These are phyloP conservation scores for Coremacera marginata DNA, from an alignment of 2,888 invertebrate genomes.

Conservation along the genomic window DNA sequence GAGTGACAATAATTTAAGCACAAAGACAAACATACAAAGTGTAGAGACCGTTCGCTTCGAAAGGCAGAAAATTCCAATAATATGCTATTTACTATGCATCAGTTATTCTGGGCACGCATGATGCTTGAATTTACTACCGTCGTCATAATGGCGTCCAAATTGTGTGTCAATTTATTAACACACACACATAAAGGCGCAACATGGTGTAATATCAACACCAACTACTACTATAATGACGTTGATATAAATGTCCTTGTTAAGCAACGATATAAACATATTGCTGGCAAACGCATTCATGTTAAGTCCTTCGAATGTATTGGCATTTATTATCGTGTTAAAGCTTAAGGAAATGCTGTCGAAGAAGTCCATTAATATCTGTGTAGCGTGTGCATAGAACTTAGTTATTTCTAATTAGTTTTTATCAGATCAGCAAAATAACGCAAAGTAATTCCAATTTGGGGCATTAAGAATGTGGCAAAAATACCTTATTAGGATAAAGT, in stretches of 20 bases:
- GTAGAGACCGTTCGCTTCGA: neutral
- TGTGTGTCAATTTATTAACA: constrained; percentile 33
- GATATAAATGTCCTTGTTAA: constrained; percentile 51
- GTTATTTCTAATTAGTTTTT: too few species aligned
- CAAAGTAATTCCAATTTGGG: too few species aligned
- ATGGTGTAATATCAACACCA: constrained; percentile 50
- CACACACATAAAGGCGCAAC: constrained; percentile 33
- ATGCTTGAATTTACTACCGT: neutral
- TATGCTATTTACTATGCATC: neutral
- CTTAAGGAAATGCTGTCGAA: too few species aligned
- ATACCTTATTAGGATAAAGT: too few species aligned
- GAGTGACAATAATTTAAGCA: neutral
- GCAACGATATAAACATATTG: constrained; percentile 63
- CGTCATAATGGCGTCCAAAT: constrained; percentile 30
- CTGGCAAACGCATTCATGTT: too few species aligned
- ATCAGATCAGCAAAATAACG: too few species aligned
- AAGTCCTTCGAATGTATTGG: too few species aligned
- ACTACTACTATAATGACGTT: constrained; percentile 45
- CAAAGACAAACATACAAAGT: neutral
- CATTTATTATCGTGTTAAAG: too few species aligned
- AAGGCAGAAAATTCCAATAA: neutral
- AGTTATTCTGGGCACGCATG: constrained; percentile 56
- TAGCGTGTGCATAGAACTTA: too few species aligned
- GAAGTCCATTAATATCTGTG: too few species aligned
- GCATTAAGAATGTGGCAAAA: too few species aligned